phyloP scores from a whole-genome alignment of 2,888 invertebrate species.

The Nephrocerus scutellatus region DNA sequence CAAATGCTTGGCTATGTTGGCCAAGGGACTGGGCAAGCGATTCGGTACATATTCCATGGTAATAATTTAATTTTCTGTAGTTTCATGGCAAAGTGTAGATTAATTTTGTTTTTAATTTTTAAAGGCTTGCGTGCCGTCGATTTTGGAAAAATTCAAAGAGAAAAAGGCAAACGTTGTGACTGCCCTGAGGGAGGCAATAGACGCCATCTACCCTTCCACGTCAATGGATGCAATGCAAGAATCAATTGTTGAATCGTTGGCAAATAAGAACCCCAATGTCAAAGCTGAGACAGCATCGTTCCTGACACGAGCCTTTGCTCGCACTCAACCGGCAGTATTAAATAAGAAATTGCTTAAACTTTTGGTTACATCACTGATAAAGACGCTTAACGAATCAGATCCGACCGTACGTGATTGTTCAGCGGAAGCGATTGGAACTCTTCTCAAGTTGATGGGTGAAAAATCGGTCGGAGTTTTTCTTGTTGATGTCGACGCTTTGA shows the following conservation, averaged over 20 bases:
- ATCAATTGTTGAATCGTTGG: conserved; percentile 75
- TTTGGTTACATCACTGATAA: conserved; percentile 68
- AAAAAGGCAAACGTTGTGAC: conserved; percentile 87
- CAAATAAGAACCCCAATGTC: conserved; percentile 85
- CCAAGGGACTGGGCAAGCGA: conserved; percentile 77
- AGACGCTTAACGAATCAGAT: conserved; percentile 60
- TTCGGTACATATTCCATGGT: conserved; percentile 75
- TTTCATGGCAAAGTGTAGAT: neutral
- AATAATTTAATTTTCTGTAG: conserved; percentile 9
- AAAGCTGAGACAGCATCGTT: conserved; percentile 83
- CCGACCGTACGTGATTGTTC: conserved; percentile 87
- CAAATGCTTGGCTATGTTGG: conserved; percentile 74
- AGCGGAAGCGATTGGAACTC: conserved; percentile 87
- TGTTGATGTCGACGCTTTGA: conserved; percentile 80
- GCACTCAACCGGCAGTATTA: conserved; percentile 70
- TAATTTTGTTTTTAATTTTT: conserved; percentile 3
- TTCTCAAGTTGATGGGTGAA: conserved; percentile 89
- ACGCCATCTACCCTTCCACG: conserved; percentile 77
- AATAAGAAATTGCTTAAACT: conserved; percentile 87
- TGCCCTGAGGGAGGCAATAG: conserved; percentile 81
- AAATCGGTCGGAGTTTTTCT: conserved; percentile 80
- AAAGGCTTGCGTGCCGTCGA: conserved; percentile 61
- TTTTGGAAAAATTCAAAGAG: conserved; percentile 95
- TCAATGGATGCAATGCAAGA: conserved; percentile 78
- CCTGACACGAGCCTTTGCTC: conserved; percentile 72